Evolutionary conservation across 2,888 invertebrate genomes (phyloP), one percentile per base, ranked within the genome.

Genomic region (Lepas anatifera): DNA sequence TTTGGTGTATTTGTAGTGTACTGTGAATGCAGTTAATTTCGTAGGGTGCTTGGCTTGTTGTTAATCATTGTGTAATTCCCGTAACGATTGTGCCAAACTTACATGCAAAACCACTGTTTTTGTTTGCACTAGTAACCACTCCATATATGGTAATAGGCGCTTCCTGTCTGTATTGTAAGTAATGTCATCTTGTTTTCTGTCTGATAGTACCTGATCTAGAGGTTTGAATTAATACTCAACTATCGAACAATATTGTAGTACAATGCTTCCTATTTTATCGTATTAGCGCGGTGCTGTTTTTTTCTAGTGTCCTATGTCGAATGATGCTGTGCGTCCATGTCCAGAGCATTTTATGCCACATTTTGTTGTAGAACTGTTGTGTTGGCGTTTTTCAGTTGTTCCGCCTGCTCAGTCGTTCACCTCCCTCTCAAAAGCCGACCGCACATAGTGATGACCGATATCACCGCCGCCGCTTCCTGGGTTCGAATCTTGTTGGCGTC

Each of bases 231-330:
- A 58, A 58, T 58, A 58, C 58, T 58, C 58, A 58, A 58, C 58
- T 58, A 32, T 58, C 58, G 58, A 58, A 58, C 58, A 58, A 58
- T 58, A 58, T 32, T 58, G 58, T 58, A 58, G 58, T 58, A 58
- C 58, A 58, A 58, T 27, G 58, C 58, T 58, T 58, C 58, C 58
- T 58, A 58, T 58, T 58, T 58, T 58, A 58, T 32, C 16, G 27
- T n/a, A n/a, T 58, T 58, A 58, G 58, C 32, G 58, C 32, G 58
- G 7, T 32, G 58, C 58, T 27, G 32, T 58, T 58, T 58, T 58
- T 58, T 22, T 10, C 29, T 32, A 58, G 58, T 58, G 58, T 22
- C 27, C 32, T 58, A n/a, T n/a, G n/a, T n/a, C n/a, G n/a, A n/a
- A n/a, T n/a, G n/a, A n/a, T n/a, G n/a, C n/a, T n/a, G n/a, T n/a